Percentiles rank a stretch among this genome's conserved stretches.
Evolutionary conservation across 1,140 invertebrate genomes (phyloP).

Genomic region (Plectrocnemia conspersa): DNA sequence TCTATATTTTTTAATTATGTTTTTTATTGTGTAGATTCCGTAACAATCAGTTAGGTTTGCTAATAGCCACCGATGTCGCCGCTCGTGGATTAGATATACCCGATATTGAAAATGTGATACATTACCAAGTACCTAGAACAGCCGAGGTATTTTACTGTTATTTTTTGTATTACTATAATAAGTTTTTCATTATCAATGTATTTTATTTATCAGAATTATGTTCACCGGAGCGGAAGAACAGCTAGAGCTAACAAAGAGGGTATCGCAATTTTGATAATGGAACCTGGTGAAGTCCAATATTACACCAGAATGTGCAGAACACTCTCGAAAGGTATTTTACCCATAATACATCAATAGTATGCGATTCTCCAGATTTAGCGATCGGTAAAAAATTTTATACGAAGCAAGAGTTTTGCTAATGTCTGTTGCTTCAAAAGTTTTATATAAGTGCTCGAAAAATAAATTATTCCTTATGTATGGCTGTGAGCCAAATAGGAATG

Average conservation of each 20-base stretch:
- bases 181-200: background rate
- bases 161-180: slow-evolving; percentile 17
- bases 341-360: too few species aligned
- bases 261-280: slow-evolving; percentile 87
- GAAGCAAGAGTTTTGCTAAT: too few species aligned
- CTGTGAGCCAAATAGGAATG: too few species aligned
- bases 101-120: slow-evolving; percentile 90
- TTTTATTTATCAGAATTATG: slow-evolving; percentile 66
- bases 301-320: slow-evolving; percentile 81
- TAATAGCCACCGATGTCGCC: slow-evolving; percentile 97
- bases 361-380: background rate
- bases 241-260: slow-evolving; percentile 85
- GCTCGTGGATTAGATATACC: slow-evolving; percentile 95
- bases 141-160: slow-evolving; percentile 65
- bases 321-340: slow-evolving; percentile 71
- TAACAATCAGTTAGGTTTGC: slow-evolving; percentile 64
- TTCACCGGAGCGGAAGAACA: slow-evolving; percentile 94
- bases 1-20: slow-evolving; percentile 1
- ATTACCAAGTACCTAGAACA: slow-evolving; percentile 95
- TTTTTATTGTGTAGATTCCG: slow-evolving; percentile 75
- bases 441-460: too few species aligned
- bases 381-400: too few species aligned
- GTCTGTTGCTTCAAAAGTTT: too few species aligned
- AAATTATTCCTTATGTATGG: too few species aligned
- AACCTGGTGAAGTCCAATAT: slow-evolving; percentile 74